phyloP scores from a whole-genome alignment of 1,140 invertebrate species.

The Rhyacophila brunnea region DNA sequence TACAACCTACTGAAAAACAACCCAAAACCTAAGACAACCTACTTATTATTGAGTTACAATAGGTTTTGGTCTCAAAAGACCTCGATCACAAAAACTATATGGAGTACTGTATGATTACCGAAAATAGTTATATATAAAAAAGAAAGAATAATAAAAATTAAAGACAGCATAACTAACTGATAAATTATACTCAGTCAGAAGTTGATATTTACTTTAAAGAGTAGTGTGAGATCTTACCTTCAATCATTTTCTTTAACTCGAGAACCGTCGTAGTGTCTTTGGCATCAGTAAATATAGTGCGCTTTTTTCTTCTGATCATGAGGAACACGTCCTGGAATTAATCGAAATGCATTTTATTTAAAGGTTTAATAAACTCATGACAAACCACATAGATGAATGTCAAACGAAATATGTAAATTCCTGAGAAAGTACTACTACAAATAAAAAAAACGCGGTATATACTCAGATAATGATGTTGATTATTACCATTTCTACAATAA shows the following conservation, averaged over 20 bases:
- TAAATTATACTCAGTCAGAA: no score
- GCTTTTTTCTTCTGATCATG: slow-evolving; percentile 95
- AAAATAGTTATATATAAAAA: no score
- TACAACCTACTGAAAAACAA: no score
- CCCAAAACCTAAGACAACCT: no score
- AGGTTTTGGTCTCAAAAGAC: no score
- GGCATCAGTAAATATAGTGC: slow-evolving; percentile 97
- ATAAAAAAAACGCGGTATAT: background rate
- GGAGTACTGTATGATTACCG: no score
- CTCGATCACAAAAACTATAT: no score
- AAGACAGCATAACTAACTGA: no score
- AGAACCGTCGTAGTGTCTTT: slow-evolving; percentile 92
- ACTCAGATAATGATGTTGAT: background rate
- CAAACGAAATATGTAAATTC: background rate
- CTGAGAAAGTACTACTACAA: background rate
- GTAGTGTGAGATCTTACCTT: slow-evolving; percentile 68
- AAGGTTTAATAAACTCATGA: background rate
- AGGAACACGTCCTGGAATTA: slow-evolving; percentile 88
- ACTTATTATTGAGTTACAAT: no score
- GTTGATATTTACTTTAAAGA: background rate
- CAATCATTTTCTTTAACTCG: slow-evolving; percentile 95
- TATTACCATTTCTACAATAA: background rate
- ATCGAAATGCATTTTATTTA: background rate
- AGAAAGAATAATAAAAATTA: no score
- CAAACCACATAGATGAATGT: background rate